Conservation (phyloP, 2,113 vertebrate genomes). For the Leptodactylus fuscus region DNA sequence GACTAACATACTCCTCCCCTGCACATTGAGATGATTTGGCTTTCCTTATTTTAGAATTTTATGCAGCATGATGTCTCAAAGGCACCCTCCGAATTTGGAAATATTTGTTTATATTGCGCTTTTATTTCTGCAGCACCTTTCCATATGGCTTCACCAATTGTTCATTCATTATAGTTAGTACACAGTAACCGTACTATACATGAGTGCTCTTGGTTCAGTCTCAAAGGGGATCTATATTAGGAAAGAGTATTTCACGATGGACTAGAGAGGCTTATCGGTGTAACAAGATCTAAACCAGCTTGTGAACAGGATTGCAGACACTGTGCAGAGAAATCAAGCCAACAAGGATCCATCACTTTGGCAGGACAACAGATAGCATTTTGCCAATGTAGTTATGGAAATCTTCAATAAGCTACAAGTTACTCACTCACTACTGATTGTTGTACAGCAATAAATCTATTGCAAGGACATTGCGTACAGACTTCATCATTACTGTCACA, state of each 20-base stretch:
- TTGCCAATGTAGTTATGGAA: neutral
- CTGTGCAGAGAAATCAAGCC: neutral
- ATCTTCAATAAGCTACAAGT: neutral
- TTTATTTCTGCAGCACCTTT: neutral
- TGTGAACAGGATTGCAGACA: constrained; percentile 33
- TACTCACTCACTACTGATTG: neutral
- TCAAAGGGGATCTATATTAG: constrained; percentile 35
- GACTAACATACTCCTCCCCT: neutral
- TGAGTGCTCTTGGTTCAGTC: neutral
- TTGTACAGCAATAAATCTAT: neutral
- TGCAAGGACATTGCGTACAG: neutral
- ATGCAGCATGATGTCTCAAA: neutral
- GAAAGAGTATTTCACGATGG: constrained; percentile 25
- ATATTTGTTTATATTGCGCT: neutral
- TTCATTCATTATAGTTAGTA: neutral
- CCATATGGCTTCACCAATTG: neutral
- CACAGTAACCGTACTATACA: neutral
- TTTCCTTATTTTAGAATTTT: neutral
- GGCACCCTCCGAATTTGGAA: too few relatives aligned
- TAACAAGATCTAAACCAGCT: constrained; percentile 41
- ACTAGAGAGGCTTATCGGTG: constrained; percentile 31
- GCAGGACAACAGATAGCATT: neutral
- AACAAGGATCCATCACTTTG: constrained; percentile 40
- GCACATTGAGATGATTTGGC: neutral
- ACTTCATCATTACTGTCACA: too few relatives aligned